phyloP scores from a whole-genome alignment of 2,797 vertebrate species.

The Acanthurus leucopareius region DNA sequence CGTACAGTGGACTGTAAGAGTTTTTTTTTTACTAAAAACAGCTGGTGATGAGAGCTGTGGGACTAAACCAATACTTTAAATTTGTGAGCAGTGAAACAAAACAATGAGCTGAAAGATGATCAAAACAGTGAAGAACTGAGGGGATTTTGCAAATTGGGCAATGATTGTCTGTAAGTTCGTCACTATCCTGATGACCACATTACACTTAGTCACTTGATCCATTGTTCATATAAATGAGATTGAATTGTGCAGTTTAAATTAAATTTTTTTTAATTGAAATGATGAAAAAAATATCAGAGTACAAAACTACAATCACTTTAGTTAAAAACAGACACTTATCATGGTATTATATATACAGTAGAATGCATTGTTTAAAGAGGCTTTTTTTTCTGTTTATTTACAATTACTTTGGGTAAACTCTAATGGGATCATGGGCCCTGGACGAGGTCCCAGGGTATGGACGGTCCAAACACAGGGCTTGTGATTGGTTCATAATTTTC shows the following conservation, averaged over 20 bases:
- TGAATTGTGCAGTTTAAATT: neutral
- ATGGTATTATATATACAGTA: neutral
- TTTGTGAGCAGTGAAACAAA: neutral
- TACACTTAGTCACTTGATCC: neutral
- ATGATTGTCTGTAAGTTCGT: neutral
- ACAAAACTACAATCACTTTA: neutral
- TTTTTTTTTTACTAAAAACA: neutral
- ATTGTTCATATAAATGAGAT: neutral
- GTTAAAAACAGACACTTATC: neutral
- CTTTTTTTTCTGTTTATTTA: neutral
- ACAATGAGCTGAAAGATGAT: neutral
- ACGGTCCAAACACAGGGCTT: constrained; percentile 9
- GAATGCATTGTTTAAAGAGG: neutral
- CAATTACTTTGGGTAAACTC: neutral
- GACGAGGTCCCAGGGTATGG: constrained; percentile 76
- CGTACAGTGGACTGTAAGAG: neutral
- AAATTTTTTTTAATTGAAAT: neutral
- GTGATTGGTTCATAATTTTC: constrained; percentile 26
- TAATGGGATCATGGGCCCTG: constrained; percentile 36
- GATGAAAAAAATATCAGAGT: neutral
- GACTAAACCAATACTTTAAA: neutral
- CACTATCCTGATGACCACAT: neutral
- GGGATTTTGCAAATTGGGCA: neutral
- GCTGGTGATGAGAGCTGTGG: neutral
- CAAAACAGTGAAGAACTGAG: neutral